Evolutionary conservation across 2,113 vertebrate species (phyloP).

Genomic region (Forbesichthys agassizii): DNA sequence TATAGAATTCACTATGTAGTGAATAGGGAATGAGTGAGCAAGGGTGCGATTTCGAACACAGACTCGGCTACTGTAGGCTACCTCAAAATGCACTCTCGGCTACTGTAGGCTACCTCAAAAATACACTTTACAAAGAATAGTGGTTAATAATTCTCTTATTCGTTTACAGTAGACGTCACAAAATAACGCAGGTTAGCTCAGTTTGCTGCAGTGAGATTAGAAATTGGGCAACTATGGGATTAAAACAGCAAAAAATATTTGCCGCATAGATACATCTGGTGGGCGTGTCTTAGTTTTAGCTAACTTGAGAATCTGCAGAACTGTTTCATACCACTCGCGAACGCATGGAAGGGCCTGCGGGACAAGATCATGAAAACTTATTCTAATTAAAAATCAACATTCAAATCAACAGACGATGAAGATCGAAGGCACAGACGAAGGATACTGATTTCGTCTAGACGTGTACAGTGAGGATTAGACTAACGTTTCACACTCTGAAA

Average conservation of each 20-base stretch:
- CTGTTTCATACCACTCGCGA: background rate
- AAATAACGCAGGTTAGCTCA: too few relatives aligned
- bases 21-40: too few relatives aligned
- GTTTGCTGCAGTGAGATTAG: conserved; percentile 16
- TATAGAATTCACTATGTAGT: too few relatives aligned
- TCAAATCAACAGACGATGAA: background rate
- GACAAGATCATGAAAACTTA: too few relatives aligned
- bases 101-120: too few relatives aligned
- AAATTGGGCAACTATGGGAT: too few relatives aligned
- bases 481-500: background rate
- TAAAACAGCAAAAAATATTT: background rate
- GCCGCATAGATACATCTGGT: conserved; percentile 40
- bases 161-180: too few relatives aligned
- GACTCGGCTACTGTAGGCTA: too few relatives aligned
- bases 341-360: background rate
- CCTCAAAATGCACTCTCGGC: too few relatives aligned
- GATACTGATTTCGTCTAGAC: background rate
- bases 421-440: background rate
- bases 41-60: too few relatives aligned
- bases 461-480: background rate
- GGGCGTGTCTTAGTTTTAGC: conserved; percentile 58
- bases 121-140: too few relatives aligned
- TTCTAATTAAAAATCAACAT: background rate
- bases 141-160: too few relatives aligned
- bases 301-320: conserved; percentile 45